A percentile compares a stretch with the other conserved stretches of the same genome.
These are phyloP conservation scores for Mellilla xanthometata DNA, from an alignment of 2,888 invertebrate species.

Conservation along the genomic window DNA sequence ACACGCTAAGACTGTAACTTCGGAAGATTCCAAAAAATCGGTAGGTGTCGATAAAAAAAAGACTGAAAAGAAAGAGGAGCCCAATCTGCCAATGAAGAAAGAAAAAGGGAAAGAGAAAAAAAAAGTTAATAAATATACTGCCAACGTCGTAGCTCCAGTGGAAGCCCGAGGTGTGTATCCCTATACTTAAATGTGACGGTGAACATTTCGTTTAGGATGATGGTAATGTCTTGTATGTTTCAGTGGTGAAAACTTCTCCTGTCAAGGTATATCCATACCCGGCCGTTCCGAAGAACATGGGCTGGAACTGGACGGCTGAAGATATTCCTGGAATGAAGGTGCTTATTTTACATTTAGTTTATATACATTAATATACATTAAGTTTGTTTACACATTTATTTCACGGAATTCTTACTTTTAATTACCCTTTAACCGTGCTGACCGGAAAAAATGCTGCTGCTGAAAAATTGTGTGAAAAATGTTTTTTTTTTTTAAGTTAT, in stretches of 20 bases:
- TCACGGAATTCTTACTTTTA: no score
- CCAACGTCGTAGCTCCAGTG: conserved; percentile 35
- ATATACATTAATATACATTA: no score
- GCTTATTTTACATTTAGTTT: no score
- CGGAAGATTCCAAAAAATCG: conserved; percentile 4
- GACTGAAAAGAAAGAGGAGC: conserved; percentile 41
- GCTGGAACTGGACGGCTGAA: conserved; percentile 75
- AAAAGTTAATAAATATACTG: conserved; percentile 54
- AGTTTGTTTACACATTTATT: no score
- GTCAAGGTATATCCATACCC: conserved; percentile 58
- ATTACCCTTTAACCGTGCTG: no score
- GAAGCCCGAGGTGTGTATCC: conserved; percentile 43
- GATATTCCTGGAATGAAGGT: conserved; percentile 74
- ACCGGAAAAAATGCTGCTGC: no score
- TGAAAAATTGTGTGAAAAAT: no score
- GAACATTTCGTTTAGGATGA: no score
- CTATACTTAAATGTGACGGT: no score
- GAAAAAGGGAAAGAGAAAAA: conserved; percentile 39
- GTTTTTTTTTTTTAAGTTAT: no score
- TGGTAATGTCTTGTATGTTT: conserved; percentile 5
- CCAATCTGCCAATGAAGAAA: not conserved
- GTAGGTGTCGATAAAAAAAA: conserved; percentile 34
- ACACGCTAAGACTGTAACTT: no score
- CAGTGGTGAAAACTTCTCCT: not conserved
- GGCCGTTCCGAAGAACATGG: conserved; percentile 67